Conservation (phyloP, 1,140 invertebrate genomes). For the Pseudomyrmex sp. region DNA sequence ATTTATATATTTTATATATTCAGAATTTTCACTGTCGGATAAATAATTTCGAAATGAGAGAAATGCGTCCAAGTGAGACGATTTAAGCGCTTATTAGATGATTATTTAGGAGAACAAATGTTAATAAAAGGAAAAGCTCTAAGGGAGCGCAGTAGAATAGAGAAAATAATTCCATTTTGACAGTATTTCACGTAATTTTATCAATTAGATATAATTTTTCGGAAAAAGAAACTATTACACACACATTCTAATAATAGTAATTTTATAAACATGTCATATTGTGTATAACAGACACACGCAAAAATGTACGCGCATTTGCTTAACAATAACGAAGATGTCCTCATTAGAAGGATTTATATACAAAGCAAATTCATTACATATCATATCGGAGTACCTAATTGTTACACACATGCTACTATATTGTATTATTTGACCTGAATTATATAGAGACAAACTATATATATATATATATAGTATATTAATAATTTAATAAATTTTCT, state of each 20-base stretch:
- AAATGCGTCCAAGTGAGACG: conserved; percentile 34
- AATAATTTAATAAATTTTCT: conserved; percentile 37
- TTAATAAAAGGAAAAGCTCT: conserved; percentile 23
- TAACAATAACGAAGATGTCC: conserved; percentile 15
- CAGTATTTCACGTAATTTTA: conserved; percentile 41
- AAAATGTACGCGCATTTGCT: conserved; percentile 6
- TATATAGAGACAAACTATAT: conserved; percentile 17
- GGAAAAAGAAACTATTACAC: neutral
- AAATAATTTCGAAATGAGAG: conserved; percentile 14
- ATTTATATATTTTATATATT: conserved; percentile 42
- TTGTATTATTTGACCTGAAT: conserved; percentile 32
- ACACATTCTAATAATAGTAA: neutral
- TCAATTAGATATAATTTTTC: conserved; percentile 5
- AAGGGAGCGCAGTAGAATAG: neutral
- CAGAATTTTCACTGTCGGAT: conserved; percentile 1
- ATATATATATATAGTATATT: neutral
- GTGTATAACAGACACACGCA: neutral
- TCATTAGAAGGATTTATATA: conserved; percentile 26
- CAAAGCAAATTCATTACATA: conserved; percentile 17
- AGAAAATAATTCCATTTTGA: conserved; percentile 7
- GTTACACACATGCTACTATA: conserved; percentile 43
- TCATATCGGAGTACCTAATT: neutral
- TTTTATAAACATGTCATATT: conserved; percentile 28
- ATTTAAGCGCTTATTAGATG: conserved; percentile 53
- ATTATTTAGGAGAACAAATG: conserved; percentile 31